phyloP scores from a whole-genome alignment of 2,113 vertebrate species.

The Puffinus mauretanicus region DNA sequence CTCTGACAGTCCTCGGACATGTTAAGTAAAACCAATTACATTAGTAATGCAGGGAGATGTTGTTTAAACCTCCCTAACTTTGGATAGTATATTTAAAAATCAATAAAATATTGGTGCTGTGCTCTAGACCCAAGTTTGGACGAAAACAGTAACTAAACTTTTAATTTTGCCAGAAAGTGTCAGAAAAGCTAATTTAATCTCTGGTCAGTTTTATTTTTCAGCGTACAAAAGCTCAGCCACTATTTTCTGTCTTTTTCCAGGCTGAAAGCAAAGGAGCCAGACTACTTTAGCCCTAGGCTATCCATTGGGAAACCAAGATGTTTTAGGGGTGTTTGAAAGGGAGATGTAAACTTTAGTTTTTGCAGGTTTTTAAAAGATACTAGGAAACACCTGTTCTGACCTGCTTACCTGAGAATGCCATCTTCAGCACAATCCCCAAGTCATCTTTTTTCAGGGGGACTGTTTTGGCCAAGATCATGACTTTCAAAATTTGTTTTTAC shows the following conservation, averaged over 20 bases:
- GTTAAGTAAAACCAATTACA: not conserved
- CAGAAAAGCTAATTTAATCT: not conserved
- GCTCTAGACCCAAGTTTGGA: not conserved
- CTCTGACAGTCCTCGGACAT: not conserved
- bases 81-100: not conserved
- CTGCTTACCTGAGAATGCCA: not conserved
- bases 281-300: not conserved
- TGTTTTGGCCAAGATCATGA: not conserved
- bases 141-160: not conserved
- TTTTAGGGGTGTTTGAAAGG: not conserved
- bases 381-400: not conserved
- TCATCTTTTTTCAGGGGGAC: not conserved
- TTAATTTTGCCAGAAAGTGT: not conserved
- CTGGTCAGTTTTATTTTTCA: not conserved
- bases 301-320: not conserved
- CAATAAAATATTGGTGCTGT: not conserved
- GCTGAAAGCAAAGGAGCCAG: not conserved
- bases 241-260: not conserved
- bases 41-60: not conserved
- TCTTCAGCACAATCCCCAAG: not conserved
- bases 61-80: not conserved
- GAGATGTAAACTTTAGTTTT: not conserved
- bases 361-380: not conserved
- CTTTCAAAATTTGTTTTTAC: not conserved
- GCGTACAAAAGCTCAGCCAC: not conserved